Conservation (phyloP, 2,113 vertebrate species). For the Festucalex cinctus region DNA sequence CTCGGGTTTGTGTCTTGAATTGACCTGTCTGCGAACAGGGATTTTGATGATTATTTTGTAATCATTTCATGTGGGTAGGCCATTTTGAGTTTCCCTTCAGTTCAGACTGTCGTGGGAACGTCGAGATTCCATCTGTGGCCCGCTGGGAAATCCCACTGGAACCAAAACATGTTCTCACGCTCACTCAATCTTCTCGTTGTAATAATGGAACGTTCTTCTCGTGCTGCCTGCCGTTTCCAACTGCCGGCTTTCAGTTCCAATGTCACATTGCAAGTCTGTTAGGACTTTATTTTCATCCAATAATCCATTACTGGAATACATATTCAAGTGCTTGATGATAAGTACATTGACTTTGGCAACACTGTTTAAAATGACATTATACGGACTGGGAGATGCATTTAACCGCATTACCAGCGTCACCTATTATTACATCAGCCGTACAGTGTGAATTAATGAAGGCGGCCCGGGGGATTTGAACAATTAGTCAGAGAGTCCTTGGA, state of each 20-base stretch:
- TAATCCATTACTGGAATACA: neutral
- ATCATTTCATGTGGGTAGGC: constrained; percentile 31
- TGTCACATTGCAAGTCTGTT: neutral
- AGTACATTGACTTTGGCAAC: neutral
- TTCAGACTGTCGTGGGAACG: constrained; percentile 10
- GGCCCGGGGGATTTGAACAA: neutral
- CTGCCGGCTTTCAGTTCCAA: neutral
- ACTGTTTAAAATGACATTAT: neutral
- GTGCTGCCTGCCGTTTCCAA: neutral
- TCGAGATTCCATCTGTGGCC: constrained; percentile 18
- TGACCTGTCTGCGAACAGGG: constrained; percentile 28
- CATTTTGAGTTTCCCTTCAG: constrained; percentile 19
- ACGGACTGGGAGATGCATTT: neutral
- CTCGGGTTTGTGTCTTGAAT: constrained; percentile 25
- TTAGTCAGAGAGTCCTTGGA: too few species aligned
- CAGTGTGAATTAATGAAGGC: neutral
- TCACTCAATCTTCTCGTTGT: constrained; percentile 11
- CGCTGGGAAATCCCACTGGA: constrained; percentile 46
- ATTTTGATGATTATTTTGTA: constrained; percentile 18
- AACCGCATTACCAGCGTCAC: neutral
- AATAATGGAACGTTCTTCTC: neutral
- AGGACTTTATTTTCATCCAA: neutral
- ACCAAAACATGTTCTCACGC: constrained; percentile 28
- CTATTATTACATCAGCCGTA: neutral
- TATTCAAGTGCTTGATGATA: neutral